A percentile compares a stretch with the other conserved stretches of the same genome.
These are phyloP conservation scores for Dynastes grantii DNA, from an alignment of 2,888 invertebrate genomes.

Conservation along the genomic window DNA sequence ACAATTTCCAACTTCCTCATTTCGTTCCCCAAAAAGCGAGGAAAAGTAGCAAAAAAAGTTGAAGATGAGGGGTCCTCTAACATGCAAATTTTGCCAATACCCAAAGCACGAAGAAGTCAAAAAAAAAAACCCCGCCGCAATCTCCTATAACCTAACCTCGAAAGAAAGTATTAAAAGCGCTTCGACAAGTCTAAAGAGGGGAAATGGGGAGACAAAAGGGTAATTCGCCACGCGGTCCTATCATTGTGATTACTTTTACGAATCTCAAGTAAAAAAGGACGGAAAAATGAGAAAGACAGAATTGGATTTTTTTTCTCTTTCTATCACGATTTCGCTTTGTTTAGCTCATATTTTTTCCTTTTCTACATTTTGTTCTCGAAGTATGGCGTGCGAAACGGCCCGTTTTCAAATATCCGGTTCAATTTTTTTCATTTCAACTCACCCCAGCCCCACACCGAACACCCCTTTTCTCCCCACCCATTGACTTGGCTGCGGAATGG, in stretches of 20 bases:
- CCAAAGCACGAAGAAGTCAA: background rate
- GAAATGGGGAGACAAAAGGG: too few species aligned
- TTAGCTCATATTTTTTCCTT: background rate
- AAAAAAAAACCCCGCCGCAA: background rate
- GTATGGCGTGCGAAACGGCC: background rate
- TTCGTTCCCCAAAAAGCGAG: background rate
- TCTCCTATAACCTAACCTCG: background rate
- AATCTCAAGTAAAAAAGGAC: background rate
- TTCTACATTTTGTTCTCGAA: too few species aligned
- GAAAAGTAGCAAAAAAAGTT: too few species aligned
- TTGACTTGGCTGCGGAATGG: background rate
- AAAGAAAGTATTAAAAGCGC: background rate
- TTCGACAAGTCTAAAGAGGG: background rate
- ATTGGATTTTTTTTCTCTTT: background rate
- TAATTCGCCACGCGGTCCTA: background rate
- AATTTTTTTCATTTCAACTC: background rate
- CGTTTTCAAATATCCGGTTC: slow-evolving; percentile 18
- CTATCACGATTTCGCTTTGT: background rate
- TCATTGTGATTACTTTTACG: slow-evolving; percentile 11
- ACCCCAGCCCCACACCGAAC: too few species aligned
- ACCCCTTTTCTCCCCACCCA: background rate
- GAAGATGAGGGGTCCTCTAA: background rate
- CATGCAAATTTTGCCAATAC: background rate
- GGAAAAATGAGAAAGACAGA: background rate
- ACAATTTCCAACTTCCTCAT: background rate